These are phyloP conservation scores for Meriones psammophilus DNA, from an alignment of 2,797 vertebrate genomes.

Conservation along the genomic window DNA sequence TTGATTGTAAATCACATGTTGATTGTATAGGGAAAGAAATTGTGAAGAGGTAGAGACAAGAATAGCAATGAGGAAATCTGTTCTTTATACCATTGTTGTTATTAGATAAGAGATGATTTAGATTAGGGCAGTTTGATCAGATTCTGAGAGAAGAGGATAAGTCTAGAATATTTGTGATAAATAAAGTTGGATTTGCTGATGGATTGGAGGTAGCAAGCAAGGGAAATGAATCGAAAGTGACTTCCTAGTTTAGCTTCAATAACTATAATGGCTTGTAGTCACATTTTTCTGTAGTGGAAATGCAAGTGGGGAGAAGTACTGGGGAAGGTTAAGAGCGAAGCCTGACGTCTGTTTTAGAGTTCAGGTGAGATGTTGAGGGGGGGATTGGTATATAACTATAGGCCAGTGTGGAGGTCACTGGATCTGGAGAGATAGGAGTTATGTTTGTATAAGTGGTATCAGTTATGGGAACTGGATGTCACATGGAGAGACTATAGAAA, in stretches of 20 bases:
- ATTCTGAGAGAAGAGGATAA: neutral
- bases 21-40: neutral
- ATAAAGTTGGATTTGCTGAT: conserved; percentile 57
- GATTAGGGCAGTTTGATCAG: neutral
- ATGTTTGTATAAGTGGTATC: neutral
- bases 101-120: neutral
- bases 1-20: neutral
- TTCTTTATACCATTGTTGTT: neutral
- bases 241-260: neutral
- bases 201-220: neutral
- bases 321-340: neutral
- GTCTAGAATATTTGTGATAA: conserved; percentile 32
- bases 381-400: neutral
- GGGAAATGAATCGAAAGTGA: neutral
- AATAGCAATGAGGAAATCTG: neutral
- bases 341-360: neutral
- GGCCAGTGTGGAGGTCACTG: neutral
- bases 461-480: neutral
- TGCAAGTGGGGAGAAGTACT: neutral
- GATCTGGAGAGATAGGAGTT: neutral
- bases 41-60: neutral
- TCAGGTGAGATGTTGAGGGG: neutral
- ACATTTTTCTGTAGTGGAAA: neutral
- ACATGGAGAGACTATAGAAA: neutral
- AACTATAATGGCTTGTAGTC: neutral